A percentile compares a stretch with the other conserved stretches of the same genome.
These are phyloP conservation scores for Mesoclemmys tuberculata DNA, from an alignment of 2,113 vertebrate species.

Conservation along the genomic window DNA sequence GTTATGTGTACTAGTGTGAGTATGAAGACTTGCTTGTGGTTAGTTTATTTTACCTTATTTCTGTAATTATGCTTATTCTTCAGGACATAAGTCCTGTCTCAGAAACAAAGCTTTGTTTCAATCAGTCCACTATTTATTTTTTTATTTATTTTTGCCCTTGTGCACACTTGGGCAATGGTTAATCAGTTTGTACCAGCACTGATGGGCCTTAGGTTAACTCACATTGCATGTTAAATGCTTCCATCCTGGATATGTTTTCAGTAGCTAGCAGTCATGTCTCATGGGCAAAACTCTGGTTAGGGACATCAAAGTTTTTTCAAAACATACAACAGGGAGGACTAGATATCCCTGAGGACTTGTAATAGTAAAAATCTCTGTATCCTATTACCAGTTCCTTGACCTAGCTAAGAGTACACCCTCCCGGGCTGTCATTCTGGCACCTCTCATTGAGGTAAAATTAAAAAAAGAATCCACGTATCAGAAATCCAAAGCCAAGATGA, in stretches of 20 bases:
- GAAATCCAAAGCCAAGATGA: background rate
- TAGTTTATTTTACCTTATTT: background rate
- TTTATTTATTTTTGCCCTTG: background rate
- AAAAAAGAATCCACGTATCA: background rate
- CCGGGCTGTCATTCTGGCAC: background rate
- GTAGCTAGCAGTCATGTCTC: background rate
- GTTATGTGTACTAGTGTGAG: background rate
- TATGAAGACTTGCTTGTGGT: background rate
- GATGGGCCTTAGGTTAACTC: background rate
- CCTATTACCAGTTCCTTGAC: background rate
- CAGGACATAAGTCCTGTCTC: accelerated
- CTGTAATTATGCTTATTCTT: background rate
- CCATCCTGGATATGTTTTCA: background rate
- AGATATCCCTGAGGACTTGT: background rate
- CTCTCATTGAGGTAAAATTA: accelerated
- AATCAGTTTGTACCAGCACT: background rate
- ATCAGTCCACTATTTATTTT: background rate
- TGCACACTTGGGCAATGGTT: background rate
- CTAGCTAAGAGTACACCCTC: background rate
- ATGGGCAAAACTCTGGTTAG: background rate
- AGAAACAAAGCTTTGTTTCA: background rate
- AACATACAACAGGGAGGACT: background rate
- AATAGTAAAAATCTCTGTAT: background rate
- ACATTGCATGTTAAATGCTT: background rate
- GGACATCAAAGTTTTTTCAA: background rate